These are phyloP conservation scores for Macrophya alboannulata DNA, from an alignment of 2,888 invertebrate species.

Conservation along the genomic window DNA sequence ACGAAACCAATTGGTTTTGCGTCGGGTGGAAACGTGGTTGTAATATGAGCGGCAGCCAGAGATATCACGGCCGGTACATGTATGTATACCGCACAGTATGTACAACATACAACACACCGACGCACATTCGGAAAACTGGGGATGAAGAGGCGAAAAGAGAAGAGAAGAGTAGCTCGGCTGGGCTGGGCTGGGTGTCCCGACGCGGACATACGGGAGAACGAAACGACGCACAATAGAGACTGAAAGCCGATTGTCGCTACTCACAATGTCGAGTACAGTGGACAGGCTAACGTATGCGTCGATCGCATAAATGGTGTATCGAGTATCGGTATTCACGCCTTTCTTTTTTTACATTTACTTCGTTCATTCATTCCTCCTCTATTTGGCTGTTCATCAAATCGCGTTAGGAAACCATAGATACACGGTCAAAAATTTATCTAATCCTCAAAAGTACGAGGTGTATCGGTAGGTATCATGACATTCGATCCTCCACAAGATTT, in stretches of 20 bases:
- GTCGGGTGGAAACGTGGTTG: slow-evolving; percentile 21
- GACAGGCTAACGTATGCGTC: slow-evolving; percentile 47
- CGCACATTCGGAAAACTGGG: slow-evolving; percentile 29
- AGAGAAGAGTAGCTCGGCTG: slow-evolving; percentile 56
- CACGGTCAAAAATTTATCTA: not conserved
- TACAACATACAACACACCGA: not conserved
- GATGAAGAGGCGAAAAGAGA: slow-evolving; percentile 38
- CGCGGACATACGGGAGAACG: slow-evolving; percentile 27
- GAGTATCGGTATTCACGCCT: slow-evolving; percentile 37
- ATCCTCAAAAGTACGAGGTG: not conserved
- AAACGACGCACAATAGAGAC: slow-evolving; percentile 44
- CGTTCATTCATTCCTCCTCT: not conserved
- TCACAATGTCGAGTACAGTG: slow-evolving; percentile 33
- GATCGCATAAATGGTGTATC: slow-evolving; percentile 47
- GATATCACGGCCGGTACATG: slow-evolving; percentile 42
- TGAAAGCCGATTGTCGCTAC: slow-evolving; percentile 51
- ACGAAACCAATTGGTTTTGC: slow-evolving; percentile 65
- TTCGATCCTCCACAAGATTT: not conserved
- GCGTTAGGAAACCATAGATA: not conserved
- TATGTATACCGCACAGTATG: not conserved
- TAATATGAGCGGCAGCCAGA: slow-evolving; percentile 50
- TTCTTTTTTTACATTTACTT: slow-evolving; percentile 1
- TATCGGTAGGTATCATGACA: not conserved
- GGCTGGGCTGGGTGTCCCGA: slow-evolving; percentile 23
- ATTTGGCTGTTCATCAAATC: not conserved